These are phyloP conservation scores for Drosophila parthenogenetica DNA, from an alignment of 2,888 invertebrate genomes.

Conservation along the genomic window DNA sequence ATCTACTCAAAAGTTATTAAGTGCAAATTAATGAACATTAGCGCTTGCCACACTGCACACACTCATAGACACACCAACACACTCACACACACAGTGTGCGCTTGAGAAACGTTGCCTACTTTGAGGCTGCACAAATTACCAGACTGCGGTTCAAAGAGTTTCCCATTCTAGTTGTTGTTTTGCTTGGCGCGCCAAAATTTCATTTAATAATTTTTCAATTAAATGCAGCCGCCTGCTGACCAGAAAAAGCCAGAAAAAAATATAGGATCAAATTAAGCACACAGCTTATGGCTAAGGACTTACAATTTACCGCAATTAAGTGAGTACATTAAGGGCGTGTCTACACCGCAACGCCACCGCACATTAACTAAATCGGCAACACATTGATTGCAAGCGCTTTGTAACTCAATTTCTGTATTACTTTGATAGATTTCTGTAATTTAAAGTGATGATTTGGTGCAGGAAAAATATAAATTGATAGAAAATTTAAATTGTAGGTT, in stretches of 20 bases:
- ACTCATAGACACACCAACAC: constrained; percentile 21
- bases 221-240: constrained; percentile 73
- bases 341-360: constrained; percentile 9
- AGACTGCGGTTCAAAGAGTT: constrained; percentile 28
- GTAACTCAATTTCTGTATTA: constrained; percentile 3
- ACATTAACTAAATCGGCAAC: neutral
- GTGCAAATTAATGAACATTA: constrained; percentile 81
- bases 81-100: constrained; percentile 11
- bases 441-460: too few species aligned
- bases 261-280: constrained; percentile 39
- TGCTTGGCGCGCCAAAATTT: constrained; percentile 54
- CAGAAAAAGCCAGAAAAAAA: constrained; percentile 27
- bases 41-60: constrained; percentile 54
- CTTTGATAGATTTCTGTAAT: neutral
- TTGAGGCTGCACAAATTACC: constrained; percentile 50
- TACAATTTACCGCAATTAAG: constrained; percentile 75
- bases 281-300: constrained; percentile 34
- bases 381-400: constrained; percentile 4
- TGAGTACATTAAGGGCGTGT: constrained; percentile 51
- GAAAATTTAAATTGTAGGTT: too few species aligned
- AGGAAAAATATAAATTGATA: too few species aligned
- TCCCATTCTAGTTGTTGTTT: constrained; percentile 28
- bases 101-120: constrained; percentile 47
- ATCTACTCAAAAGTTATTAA: constrained; percentile 77
- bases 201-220: constrained; percentile 80